Conservation (phyloP, 2,888 invertebrate genomes). For the Epirrhoe tristata region DNA sequence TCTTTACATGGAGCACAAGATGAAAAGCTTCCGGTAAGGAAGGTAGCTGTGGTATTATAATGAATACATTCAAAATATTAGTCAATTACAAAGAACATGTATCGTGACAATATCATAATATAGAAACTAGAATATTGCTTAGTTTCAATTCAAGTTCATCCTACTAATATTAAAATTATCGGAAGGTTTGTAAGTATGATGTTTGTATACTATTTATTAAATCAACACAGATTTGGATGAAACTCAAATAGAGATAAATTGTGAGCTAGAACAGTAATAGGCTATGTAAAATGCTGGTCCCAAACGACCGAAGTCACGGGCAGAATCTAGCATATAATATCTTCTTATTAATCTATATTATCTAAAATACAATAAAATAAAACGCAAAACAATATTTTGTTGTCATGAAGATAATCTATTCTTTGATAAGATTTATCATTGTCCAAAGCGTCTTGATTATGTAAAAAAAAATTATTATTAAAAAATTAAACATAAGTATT, state of each 20-base stretch:
- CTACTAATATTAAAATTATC: not conserved
- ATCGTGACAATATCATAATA: not conserved
- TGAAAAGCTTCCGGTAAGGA: slow-evolving; percentile 17
- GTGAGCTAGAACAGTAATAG: too few relatives aligned
- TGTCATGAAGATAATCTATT: slow-evolving; percentile 1
- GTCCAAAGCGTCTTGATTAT: not conserved
- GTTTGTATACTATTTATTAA: too few relatives aligned
- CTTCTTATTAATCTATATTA: not conserved
- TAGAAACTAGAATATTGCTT: not conserved
- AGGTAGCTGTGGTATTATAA: not conserved
- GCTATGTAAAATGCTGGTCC: too few relatives aligned
- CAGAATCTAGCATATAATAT: too few relatives aligned
- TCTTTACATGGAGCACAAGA: not conserved
- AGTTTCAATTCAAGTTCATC: not conserved
- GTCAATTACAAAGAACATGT: slow-evolving; percentile 6
- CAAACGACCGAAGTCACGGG: too few relatives aligned
- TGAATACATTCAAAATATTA: not conserved
- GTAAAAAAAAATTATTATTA: not conserved
- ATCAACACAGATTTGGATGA: too few relatives aligned
- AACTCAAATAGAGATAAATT: too few relatives aligned
- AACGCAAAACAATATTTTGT: slow-evolving; percentile 5
- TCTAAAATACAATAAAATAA: slow-evolving; percentile 1
- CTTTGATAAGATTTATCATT: slow-evolving; percentile 1
- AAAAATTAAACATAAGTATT: not conserved
- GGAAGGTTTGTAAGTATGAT: too few relatives aligned